A percentile compares a stretch with the other conserved stretches of the same genome.
These are phyloP conservation scores for Egretta garzetta DNA, from an alignment of 2,113 vertebrate genomes.

Conservation along the genomic window DNA sequence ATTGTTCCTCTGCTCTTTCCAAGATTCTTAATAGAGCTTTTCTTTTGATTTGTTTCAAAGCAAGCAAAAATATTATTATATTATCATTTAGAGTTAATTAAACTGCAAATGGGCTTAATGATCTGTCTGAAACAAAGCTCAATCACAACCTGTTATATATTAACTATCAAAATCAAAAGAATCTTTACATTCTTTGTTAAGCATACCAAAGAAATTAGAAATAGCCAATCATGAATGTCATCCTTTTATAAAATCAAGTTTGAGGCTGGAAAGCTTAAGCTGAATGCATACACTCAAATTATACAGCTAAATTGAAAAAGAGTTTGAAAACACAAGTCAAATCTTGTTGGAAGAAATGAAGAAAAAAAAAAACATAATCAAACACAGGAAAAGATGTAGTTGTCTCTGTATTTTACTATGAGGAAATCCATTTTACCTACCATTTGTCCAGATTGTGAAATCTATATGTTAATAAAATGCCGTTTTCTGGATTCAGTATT, in stretches of 20 bases:
- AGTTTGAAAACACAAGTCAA: not conserved
- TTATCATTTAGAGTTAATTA: conserved; percentile 50
- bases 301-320: not conserved
- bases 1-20: not conserved
- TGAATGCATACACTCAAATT: not conserved
- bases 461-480: not conserved
- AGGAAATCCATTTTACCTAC: not conserved
- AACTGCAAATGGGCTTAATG: conserved; percentile 52
- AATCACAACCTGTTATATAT: conserved; percentile 25
- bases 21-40: not conserved
- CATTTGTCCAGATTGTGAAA: not conserved
- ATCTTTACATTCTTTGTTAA: not conserved
- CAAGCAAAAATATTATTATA: conserved; percentile 39
- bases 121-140: conserved; percentile 39
- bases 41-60: conserved; percentile 43
- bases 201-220: not conserved
- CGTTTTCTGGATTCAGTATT: not conserved
- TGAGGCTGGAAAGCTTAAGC: not conserved
- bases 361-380: not conserved
- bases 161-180: conserved; percentile 3
- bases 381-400: not conserved
- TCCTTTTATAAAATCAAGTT: not conserved
- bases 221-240: not conserved
- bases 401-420: not conserved
- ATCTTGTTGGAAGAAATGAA: not conserved